A percentile compares a stretch with the other conserved stretches of the same genome.
These are phyloP conservation scores for Agrilus cyanescens DNA, from an alignment of 2,888 invertebrate species.

Conservation along the genomic window DNA sequence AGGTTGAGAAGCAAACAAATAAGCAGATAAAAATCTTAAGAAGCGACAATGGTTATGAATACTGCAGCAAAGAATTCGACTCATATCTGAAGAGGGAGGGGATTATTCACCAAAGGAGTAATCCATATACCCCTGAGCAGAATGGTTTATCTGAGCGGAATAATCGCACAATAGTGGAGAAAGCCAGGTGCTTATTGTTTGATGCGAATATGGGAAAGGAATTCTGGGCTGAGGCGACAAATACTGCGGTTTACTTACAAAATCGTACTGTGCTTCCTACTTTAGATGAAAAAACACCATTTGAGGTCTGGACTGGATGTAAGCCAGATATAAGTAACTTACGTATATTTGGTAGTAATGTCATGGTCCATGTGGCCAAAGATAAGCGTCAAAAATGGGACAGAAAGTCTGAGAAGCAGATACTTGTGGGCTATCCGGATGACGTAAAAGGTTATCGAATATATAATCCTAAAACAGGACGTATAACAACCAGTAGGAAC, in stretches of 20 bases:
- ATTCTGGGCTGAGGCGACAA: conserved; percentile 2
- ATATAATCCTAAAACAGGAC: conserved; percentile 3
- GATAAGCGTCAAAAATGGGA: conserved; percentile 8
- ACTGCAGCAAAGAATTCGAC: no score
- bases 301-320: conserved; percentile 6
- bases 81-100: no score
- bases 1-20: no score
- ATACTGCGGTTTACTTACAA: conserved; percentile 5
- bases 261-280: conserved; percentile 5
- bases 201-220: conserved; percentile 1
- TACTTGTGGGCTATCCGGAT: conserved; percentile 6
- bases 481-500: conserved; percentile 6
- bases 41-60: no score
- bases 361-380: conserved; percentile 7
- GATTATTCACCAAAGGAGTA: no score
- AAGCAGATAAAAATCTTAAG: no score
- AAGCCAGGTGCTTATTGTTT: conserved; percentile 13
- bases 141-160: no score
- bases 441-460: conserved; percentile 7
- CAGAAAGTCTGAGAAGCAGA: conserved; percentile 6
- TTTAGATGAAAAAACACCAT: conserved; percentile 7
- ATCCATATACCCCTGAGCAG: no score
- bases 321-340: conserved; percentile 18
- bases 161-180: conserved; percentile 18
- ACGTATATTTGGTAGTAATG: conserved; percentile 6